Conservation (phyloP, 2,797 vertebrate genomes). For the Diplodus puntazzo region DNA sequence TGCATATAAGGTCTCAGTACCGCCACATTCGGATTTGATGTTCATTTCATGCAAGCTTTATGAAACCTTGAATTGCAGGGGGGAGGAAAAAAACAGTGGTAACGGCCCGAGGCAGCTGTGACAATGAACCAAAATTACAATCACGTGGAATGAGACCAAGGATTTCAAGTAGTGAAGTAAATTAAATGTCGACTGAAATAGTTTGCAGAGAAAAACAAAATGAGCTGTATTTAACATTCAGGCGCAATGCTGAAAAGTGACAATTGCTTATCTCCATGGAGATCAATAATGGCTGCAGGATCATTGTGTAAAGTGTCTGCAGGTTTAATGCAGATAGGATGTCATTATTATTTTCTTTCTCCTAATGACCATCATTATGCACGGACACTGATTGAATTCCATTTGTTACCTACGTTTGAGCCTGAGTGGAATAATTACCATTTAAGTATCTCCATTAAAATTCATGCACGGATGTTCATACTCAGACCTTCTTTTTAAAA, state of each 20-base stretch:
- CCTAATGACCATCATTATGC: slow-evolving; percentile 99
- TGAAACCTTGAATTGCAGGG: slow-evolving; percentile 33
- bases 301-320: slow-evolving; percentile 99
- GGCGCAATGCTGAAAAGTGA: slow-evolving; percentile 97
- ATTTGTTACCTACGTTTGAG: slow-evolving; percentile 99
- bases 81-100: slow-evolving; percentile 6
- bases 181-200: slow-evolving; percentile 94
- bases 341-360: slow-evolving; percentile 99
- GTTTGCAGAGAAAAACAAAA: slow-evolving; percentile 93
- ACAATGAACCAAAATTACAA: slow-evolving; percentile 87
- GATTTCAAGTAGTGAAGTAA: slow-evolving; percentile 78
- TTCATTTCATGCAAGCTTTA: slow-evolving; percentile 49
- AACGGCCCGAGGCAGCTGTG: slow-evolving; percentile 55
- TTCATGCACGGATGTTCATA: slow-evolving; percentile 99
- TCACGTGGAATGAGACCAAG: slow-evolving; percentile 88
- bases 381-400: slow-evolving; percentile 99
- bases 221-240: slow-evolving; percentile 97
- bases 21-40: slow-evolving; percentile 46
- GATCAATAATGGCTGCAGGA: slow-evolving; percentile 99
- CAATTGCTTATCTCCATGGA: slow-evolving; percentile 99
- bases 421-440: slow-evolving; percentile 99
- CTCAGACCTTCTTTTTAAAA: slow-evolving; percentile 96
- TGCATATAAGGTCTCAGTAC: slow-evolving; percentile 28
- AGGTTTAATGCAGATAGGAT: slow-evolving; percentile 99
- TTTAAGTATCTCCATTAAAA: slow-evolving; percentile 99